Base-by-base conservation (phyloP, 2,113 vertebrate species). In the Notiomystis cincta region DNA sequence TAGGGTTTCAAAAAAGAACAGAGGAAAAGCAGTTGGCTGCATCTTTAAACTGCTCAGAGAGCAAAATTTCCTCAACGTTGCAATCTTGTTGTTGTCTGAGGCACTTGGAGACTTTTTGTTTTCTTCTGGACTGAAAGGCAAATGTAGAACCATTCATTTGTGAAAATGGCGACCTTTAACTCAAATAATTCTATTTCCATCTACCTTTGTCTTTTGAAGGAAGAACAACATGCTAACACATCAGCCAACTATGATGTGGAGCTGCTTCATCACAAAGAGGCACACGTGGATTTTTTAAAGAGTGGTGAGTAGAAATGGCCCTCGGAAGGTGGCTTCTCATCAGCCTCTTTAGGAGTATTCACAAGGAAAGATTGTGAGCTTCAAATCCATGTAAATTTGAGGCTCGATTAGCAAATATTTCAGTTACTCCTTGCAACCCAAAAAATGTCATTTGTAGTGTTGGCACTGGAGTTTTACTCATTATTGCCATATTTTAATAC, bases 231-330 rank as follows among this genome's bases (percentile, higher is more conserved):
- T 61, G 99, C 99, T 80, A 99, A 99, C 97, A 99, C 99, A 27
- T 99, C 99, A 13, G 99, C 99, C 84, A 99, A 99, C 97, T 99
- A 99, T 8, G 99, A 99, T 69, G 99, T 99, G 24, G 99, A 99
- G 83, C 98, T 99, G 7, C 98, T 99, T 94, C 99, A 99, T 97
- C 99, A 99, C 98, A 98, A 98, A 96, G 99, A 99, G 58, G 99
- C 99, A 37, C 99, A 99, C 2, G 97, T 99, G 86, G 99, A 99
- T 95, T 99, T 99, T 96, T 97, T 99, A 56, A 99, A 99, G 97
- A 99, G 98, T 84, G 99, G 99, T 99, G 90, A 93, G 99, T 98
- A 72, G 81, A 38, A 79, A 19, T 24, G 30, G 62, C 40, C 25
- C 11, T 56, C 17, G 54, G 8, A 30, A 45, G 37, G 31, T 70